A percentile compares a stretch with the other conserved stretches of the same genome.
Conservation (phyloP, 92 coral and sea anemone genomes). For the Palythoa heliodiscus region DNA sequence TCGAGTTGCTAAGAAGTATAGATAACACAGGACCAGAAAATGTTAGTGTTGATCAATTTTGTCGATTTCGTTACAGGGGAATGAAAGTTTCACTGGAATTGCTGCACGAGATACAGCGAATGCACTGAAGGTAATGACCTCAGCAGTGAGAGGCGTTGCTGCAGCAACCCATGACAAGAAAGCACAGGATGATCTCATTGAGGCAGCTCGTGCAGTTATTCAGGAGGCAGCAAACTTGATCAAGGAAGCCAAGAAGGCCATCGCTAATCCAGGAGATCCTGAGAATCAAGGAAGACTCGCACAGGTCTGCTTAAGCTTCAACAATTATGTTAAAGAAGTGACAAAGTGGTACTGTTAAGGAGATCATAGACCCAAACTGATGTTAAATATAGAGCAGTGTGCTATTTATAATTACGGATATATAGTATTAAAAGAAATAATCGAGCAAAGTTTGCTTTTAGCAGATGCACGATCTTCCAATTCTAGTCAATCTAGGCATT, state of each 20-base stretch:
- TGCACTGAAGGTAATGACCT: constrained; percentile 85
- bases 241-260: constrained; percentile 90
- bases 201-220: constrained; percentile 94
- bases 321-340: too few relatives aligned
- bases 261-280: constrained; percentile 88
- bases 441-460: too few relatives aligned
- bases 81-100: constrained; percentile 93
- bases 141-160: constrained; percentile 97
- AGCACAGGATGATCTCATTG: constrained; percentile 82
- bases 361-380: too few relatives aligned
- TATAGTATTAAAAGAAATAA: too few relatives aligned
- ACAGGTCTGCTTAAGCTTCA: constrained; percentile 58
- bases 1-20: background rate
- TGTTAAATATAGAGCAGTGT: too few relatives aligned
- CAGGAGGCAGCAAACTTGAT: constrained; percentile 89
- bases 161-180: constrained; percentile 92
- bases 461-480: too few relatives aligned
- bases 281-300: constrained; percentile 91
- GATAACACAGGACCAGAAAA: background rate
- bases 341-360: too few relatives aligned
- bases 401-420: too few relatives aligned
- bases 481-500: too few relatives aligned
- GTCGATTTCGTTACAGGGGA: constrained; percentile 63
- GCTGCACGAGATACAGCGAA: constrained; percentile 99
- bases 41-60: background rate